Conservation (phyloP, 53 echinoderm and acorn worm genomes). For the Holothuria leucospilota region DNA sequence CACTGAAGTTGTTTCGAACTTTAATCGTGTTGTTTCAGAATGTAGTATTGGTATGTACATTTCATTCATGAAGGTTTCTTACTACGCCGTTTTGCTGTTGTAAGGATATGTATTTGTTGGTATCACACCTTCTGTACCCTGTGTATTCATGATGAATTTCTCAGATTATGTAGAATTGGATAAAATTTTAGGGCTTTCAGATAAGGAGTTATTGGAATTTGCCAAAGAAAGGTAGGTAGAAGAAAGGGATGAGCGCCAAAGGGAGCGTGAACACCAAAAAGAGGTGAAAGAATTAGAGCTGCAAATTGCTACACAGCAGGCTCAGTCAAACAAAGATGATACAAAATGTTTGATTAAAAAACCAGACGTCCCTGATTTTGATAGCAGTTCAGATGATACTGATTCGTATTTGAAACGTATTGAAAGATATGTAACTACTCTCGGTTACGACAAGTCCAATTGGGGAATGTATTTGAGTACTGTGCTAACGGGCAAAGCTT, state of each 20-base stretch:
- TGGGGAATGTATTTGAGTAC: constrained; percentile 68
- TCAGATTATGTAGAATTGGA: neutral
- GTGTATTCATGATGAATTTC: neutral
- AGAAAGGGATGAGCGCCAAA: neutral
- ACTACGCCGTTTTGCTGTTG: too few species aligned
- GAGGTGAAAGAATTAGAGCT: neutral
- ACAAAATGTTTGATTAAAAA: too few species aligned
- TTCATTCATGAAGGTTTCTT: too few species aligned
- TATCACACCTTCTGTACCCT: too few species aligned
- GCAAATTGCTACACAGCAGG: neutral
- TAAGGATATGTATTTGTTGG: too few species aligned
- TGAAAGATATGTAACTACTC: constrained; percentile 60
- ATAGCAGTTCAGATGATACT: constrained; percentile 67
- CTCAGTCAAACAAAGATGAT: neutral
- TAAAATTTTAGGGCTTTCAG: neutral
- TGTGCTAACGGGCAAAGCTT: constrained; percentile 64
- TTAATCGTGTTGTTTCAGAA: too few species aligned
- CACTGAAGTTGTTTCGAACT: too few species aligned
- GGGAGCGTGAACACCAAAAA: too few species aligned
- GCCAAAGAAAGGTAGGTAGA: neutral
- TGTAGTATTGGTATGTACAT: too few species aligned
- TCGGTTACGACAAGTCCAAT: constrained; percentile 49
- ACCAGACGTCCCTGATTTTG: constrained; percentile 56
- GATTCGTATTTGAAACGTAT: constrained; percentile 72
- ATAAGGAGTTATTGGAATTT: neutral